Percentiles rank a stretch among this genome's conserved stretches.
These are phyloP conservation scores for Acanthurus leucopareius DNA, from an alignment of 2,797 vertebrate species.

Conservation along the genomic window DNA sequence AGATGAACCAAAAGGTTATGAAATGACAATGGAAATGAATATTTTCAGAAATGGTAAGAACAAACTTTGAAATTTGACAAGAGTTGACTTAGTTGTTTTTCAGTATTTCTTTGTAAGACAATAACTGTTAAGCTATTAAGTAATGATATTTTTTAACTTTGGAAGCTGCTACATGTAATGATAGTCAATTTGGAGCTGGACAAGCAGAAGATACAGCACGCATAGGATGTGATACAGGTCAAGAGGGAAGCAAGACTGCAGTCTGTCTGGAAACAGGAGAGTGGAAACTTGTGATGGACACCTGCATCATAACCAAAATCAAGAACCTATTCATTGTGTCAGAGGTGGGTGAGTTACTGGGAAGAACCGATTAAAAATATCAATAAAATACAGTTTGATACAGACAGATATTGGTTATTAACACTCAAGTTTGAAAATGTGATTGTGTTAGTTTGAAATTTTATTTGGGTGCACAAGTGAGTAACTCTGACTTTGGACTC, in stretches of 20 bases:
- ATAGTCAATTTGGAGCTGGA: slow-evolving; percentile 51
- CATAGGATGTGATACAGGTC: slow-evolving; percentile 42
- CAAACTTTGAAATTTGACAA: background rate
- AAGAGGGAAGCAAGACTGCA: slow-evolving; percentile 40
- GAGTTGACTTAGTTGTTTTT: background rate
- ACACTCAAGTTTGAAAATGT: background rate
- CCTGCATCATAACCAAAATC: slow-evolving; percentile 70
- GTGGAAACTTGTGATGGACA: slow-evolving; percentile 53
- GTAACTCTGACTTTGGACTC: too few relatives aligned
- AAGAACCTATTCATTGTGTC: slow-evolving; percentile 54
- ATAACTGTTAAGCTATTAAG: background rate
- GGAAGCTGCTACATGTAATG: slow-evolving; percentile 20
- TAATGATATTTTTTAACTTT: slow-evolving; percentile 6
- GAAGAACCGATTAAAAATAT: background rate
- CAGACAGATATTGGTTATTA: background rate
- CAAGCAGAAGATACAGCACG: fast-evolving
- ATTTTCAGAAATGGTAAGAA: slow-evolving; percentile 58
- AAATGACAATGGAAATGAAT: slow-evolving; percentile 8
- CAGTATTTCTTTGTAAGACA: background rate
- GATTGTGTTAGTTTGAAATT: background rate
- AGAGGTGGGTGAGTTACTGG: slow-evolving; percentile 50
- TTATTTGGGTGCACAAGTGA: background rate
- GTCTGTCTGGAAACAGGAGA: slow-evolving; percentile 23
- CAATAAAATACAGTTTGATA: background rate
- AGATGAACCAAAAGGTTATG: background rate